phyloP scores from a whole-genome alignment of 2,113 vertebrate genomes.

The Sapayoa aenigma region DNA sequence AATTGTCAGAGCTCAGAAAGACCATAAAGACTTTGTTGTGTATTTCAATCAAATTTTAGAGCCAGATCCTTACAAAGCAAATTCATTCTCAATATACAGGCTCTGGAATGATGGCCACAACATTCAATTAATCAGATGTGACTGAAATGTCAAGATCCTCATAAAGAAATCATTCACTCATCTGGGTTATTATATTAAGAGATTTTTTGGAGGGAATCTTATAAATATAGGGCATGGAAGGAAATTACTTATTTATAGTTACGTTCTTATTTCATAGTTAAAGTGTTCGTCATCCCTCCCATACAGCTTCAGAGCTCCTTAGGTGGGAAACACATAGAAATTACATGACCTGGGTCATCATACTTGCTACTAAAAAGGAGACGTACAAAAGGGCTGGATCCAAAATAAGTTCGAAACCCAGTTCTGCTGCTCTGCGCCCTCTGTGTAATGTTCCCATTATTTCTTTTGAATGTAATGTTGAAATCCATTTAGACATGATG shows the following conservation, averaged over 20 bases:
- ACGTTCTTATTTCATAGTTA: neutral
- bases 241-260: constrained; percentile 25
- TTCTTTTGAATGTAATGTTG: neutral
- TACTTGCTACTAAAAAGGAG: neutral
- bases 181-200: neutral
- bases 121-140: constrained; percentile 14
- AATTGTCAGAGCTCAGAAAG: constrained; percentile 7
- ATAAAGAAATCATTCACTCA: constrained; percentile 57
- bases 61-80: constrained; percentile 47
- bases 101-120: constrained; percentile 6
- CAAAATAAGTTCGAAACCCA: neutral
- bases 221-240: neutral
- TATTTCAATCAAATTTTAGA: constrained; percentile 29
- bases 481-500: neutral
- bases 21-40: constrained; percentile 57
- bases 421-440: neutral
- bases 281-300: neutral
- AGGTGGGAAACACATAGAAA: neutral
- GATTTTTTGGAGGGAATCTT: neutral
- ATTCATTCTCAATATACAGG: constrained; percentile 24
- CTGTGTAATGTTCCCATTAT: neutral
- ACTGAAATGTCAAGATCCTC: constrained; percentile 47
- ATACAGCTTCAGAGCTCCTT: neutral
- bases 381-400: neutral
- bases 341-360: neutral